Base-by-base conservation (phyloP, 2,797 vertebrate species). In the Tympanoctomys barrerae region DNA sequence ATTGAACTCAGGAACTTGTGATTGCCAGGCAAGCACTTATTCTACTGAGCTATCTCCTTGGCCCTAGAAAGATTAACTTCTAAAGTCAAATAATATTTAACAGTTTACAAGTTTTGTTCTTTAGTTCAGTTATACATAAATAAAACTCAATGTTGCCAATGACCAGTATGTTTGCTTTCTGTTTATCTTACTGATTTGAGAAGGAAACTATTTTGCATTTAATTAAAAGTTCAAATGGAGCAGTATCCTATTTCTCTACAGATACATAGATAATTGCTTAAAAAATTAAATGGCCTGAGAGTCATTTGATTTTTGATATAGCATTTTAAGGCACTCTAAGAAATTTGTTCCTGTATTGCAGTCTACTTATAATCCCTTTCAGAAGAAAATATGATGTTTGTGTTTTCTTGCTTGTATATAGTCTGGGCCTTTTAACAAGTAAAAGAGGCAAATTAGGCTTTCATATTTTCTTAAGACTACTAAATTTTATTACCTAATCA, bases 261-360 rank as follows among this genome's bases (percentile, higher is more conserved):
- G 24, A 2, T 85, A 26, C 26, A 2, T 39, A 86, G 54, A 81
- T 12, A 93, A 87, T 42, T 80, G 46, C 21, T 85, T 70, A 26
- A 39, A 84, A 81, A 93, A 89, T 39, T 79, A 94, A 95, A 22
- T 26, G 5, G 11, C 0, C 14, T 14, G 33, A 42, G 52, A 83
- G 31, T 94, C 61, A 62, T 91, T 57, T 93, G 19, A 91, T 52
- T 87, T 97, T 94, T 66, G 46, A 12, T 64, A 9, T 81, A 94
- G 26, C 5, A 73, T 87, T 94, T 91, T 91, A 66, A 71, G 79
- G 36, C 31, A 81, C 10, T 12, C 36, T 42, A 19, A 24, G 42
- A 90, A 90, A 90, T 66, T 0, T 78, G 80, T 73, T 92, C 11
- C n/a, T 71, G 14, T 81, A 31, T 82, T 87, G 10, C 26, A 71